These are phyloP conservation scores for Pyrochroa serraticornis DNA, from an alignment of 2,888 invertebrate species.

Conservation along the genomic window DNA sequence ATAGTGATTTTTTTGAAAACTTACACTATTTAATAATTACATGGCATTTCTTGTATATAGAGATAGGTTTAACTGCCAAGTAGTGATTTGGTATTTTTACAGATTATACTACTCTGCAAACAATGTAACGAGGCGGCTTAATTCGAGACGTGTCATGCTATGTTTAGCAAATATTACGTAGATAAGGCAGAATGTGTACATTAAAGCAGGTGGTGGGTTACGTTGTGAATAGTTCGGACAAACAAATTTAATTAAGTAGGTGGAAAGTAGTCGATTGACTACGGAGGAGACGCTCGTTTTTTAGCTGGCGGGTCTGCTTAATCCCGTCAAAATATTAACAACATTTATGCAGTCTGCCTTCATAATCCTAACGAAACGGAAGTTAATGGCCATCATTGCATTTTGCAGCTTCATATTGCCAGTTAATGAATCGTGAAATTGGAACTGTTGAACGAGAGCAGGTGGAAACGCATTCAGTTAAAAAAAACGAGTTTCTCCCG, in stretches of 20 bases:
- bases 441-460: not conserved
- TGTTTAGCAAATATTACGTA: conserved; percentile 24
- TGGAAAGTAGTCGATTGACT: conserved; percentile 8
- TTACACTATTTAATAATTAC: too few species aligned
- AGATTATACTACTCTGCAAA: conserved; percentile 2
- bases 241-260: conserved; percentile 20
- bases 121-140: conserved; percentile 6
- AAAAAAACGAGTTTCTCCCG: not conserved
- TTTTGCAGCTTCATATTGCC: too few species aligned
- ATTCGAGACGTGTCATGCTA: conserved; percentile 8
- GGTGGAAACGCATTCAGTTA: not conserved
- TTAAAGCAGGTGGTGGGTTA: conserved; percentile 15
- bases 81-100: too few species aligned
- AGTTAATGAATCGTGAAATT: not conserved
- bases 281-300: conserved; percentile 3
- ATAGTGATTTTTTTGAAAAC: too few species aligned
- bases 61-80: too few species aligned
- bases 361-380: too few species aligned
- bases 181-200: conserved; percentile 12
- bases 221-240: conserved; percentile 18
- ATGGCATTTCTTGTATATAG: too few species aligned
- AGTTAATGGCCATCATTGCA: too few species aligned
- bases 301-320: not conserved
- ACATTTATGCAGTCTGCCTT: too few species aligned
- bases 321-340: too few species aligned